phyloP scores from a whole-genome alignment of 2,888 invertebrate genomes.

The Belgica antarctica region DNA sequence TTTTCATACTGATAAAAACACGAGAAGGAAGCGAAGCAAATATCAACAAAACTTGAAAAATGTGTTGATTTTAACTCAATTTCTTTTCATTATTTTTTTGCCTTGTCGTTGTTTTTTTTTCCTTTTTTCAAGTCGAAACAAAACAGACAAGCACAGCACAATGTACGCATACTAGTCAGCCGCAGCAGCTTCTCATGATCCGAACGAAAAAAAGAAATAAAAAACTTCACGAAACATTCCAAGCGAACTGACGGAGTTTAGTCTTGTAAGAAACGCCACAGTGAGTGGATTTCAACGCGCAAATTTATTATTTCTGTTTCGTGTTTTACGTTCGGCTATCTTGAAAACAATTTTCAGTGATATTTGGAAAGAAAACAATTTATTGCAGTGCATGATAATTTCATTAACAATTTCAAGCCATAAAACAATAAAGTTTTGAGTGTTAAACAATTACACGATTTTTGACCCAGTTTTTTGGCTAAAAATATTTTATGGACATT shows the following conservation, averaged over 20 bases:
- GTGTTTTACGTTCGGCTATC: not conserved
- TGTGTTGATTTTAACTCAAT: slow-evolving; percentile 14
- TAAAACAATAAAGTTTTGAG: slow-evolving; percentile 5
- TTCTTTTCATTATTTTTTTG: slow-evolving; percentile 31
- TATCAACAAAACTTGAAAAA: slow-evolving; percentile 2
- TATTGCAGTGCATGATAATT: too few relatives aligned
- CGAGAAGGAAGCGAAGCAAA: slow-evolving; percentile 8
- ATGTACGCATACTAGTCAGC: slow-evolving; percentile 20
- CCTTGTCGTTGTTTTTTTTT: slow-evolving; percentile 8
- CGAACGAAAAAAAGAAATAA: slow-evolving; percentile 8
- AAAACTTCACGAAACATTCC: slow-evolving; percentile 24
- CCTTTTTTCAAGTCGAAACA: slow-evolving; percentile 6
- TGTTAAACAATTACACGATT: not conserved
- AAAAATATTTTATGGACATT: not conserved
- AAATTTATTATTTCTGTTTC: slow-evolving; percentile 16
- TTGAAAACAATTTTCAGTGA: not conserved
- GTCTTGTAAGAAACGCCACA: slow-evolving; percentile 42
- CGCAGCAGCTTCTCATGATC: slow-evolving; percentile 32
- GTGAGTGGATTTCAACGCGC: slow-evolving; percentile 34
- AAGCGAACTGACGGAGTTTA: slow-evolving; percentile 5
- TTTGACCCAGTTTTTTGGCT: slow-evolving; percentile 5
- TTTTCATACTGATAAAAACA: not conserved
- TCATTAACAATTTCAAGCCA: not conserved
- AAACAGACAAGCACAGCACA: slow-evolving; percentile 9
- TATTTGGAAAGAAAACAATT: not conserved